Evolutionary conservation across 2,888 invertebrate genomes (phyloP).

Genomic region (Tridacna crocea): DNA sequence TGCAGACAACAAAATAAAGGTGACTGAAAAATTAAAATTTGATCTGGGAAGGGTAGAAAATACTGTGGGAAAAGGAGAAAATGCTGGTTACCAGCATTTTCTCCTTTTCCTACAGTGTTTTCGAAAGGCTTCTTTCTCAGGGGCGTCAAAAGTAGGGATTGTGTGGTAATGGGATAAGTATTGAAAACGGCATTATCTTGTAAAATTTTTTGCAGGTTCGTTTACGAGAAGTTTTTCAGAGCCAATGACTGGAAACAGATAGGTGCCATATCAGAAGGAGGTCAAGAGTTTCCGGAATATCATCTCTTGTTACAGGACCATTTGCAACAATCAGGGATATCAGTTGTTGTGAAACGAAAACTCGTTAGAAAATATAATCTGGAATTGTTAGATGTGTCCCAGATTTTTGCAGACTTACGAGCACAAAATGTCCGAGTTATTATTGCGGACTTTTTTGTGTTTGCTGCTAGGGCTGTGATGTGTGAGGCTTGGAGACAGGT

Average conservation of each 20-base stretch:
- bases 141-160: neutral
- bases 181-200: too few species aligned
- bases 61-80: too few species aligned
- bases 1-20: too few species aligned
- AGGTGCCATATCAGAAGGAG: slow-evolving; percentile 91
- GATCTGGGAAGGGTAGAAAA: too few species aligned
- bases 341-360: slow-evolving; percentile 89
- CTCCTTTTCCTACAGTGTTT: too few species aligned
- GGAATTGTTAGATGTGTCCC: slow-evolving; percentile 68
- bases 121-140: neutral
- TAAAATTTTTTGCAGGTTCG: slow-evolving; percentile 84
- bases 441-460: slow-evolving; percentile 91
- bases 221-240: slow-evolving; percentile 85
- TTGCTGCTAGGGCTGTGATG: slow-evolving; percentile 88
- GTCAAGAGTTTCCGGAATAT: slow-evolving; percentile 91
- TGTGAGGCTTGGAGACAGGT: slow-evolving; percentile 90
- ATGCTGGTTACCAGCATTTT: too few species aligned
- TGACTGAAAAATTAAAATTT: too few species aligned
- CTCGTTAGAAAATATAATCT: slow-evolving; percentile 87
- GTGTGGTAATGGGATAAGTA: too few species aligned
- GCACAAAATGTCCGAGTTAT: slow-evolving; percentile 90
- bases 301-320: slow-evolving; percentile 89
- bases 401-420: slow-evolving; percentile 86
- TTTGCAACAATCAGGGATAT: slow-evolving; percentile 87
- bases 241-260: slow-evolving; percentile 88